Conservation (phyloP, 1,140 invertebrate species). For the Bursaphelenchus mucronatus region DNA sequence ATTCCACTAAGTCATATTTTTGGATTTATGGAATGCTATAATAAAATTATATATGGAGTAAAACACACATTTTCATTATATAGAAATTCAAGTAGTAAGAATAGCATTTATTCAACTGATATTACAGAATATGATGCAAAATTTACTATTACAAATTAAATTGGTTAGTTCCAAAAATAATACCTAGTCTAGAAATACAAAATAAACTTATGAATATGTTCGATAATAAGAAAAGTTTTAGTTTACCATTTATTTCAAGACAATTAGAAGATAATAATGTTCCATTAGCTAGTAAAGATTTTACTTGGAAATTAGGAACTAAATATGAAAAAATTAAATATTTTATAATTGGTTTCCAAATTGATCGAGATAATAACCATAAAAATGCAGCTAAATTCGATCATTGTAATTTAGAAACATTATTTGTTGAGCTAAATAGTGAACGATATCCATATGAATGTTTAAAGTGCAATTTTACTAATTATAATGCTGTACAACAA, state of each 20-base stretch:
- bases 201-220: slow-evolving; percentile 36
- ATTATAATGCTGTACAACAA: slow-evolving; percentile 35
- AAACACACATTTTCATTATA: too few species aligned
- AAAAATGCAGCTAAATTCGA: slow-evolving; percentile 35
- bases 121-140: slow-evolving; percentile 27
- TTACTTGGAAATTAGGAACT: slow-evolving; percentile 41
- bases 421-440: slow-evolving; percentile 34
- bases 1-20: slow-evolving; percentile 39
- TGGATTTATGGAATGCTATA: slow-evolving; percentile 39
- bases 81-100: slow-evolving; percentile 30
- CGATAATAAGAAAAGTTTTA: slow-evolving; percentile 29
- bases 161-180: slow-evolving; percentile 34
- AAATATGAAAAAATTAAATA: slow-evolving; percentile 45
- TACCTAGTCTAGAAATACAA: slow-evolving; percentile 37
- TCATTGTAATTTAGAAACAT: slow-evolving; percentile 35
- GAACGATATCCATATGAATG: slow-evolving; percentile 41
- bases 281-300: slow-evolving; percentile 25
- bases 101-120: slow-evolving; percentile 23
- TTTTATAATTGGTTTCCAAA: slow-evolving; percentile 38
- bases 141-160: slow-evolving; percentile 31
- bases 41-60: slow-evolving; percentile 35
- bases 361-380: slow-evolving; percentile 33
- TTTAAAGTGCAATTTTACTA: slow-evolving; percentile 39
- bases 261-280: slow-evolving; percentile 39
- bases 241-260: slow-evolving; percentile 39